phyloP scores from a whole-genome alignment of 2,797 vertebrate genomes.

The Manis crassicaudata region DNA sequence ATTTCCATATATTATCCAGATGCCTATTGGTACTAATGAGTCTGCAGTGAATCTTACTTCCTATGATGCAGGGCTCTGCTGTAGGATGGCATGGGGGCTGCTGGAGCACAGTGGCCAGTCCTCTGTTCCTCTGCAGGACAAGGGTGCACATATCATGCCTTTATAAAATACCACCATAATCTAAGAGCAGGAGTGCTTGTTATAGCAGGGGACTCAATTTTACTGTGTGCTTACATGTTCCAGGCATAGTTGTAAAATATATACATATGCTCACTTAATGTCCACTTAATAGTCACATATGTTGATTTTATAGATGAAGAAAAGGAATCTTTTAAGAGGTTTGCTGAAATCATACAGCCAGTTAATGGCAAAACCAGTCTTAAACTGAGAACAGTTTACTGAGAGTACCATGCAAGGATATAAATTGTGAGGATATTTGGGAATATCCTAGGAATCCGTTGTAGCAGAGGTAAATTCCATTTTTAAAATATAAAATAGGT shows the following conservation, averaged over 20 bases:
- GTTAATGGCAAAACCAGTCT: not conserved
- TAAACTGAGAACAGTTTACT: not conserved
- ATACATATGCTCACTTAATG: not conserved
- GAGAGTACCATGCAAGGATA: not conserved
- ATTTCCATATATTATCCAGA: not conserved
- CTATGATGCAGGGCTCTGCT: not conserved
- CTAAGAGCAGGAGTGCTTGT: not conserved
- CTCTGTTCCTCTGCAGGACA: rapidly evolving
- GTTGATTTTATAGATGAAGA: not conserved
- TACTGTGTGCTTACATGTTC: not conserved
- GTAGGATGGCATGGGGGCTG: not conserved
- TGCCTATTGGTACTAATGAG: not conserved
- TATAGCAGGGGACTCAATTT: not conserved
- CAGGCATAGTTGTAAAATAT: not conserved
- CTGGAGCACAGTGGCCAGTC: not conserved
- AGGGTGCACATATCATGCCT: rapidly evolving
- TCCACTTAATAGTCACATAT: not conserved
- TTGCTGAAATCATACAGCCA: not conserved
- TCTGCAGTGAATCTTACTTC: not conserved
- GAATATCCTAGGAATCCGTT: not conserved
- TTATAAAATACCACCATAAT: not conserved
- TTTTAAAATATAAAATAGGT: not conserved
- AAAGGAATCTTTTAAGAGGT: not conserved
- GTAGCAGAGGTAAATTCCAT: not conserved
- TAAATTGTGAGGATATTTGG: not conserved